Evolutionary conservation across 2,113 vertebrate genomes (phyloP).

Genomic region (Proterorhinus semilunaris): DNA sequence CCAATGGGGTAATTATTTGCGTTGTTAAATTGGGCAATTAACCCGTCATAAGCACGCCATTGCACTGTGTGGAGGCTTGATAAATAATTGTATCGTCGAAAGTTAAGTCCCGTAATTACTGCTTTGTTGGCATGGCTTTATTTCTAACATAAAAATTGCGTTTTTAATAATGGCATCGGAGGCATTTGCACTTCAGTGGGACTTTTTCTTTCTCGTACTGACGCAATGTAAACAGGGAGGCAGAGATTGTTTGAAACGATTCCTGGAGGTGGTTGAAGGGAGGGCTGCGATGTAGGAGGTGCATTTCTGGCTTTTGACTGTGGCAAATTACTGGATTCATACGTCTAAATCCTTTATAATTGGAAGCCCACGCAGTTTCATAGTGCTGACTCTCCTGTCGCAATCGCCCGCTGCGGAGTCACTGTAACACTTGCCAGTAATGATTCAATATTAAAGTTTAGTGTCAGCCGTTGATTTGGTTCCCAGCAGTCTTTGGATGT

Average conservation of each 20-base stretch:
- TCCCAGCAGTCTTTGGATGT: constrained; percentile 15
- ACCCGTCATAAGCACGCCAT: constrained; percentile 49
- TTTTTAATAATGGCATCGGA: constrained; percentile 19
- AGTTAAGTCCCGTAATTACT: constrained; percentile 42
- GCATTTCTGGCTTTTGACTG: constrained; percentile 11
- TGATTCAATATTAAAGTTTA: constrained; percentile 35
- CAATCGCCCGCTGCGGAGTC: constrained; percentile 10
- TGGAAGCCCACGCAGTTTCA: constrained; percentile 10
- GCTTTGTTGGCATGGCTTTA: constrained; percentile 30
- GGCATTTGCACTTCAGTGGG: neutral
- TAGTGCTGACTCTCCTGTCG: constrained; percentile 4
- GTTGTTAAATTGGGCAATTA: constrained; percentile 61
- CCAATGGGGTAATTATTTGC: constrained; percentile 56
- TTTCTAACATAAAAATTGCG: constrained; percentile 21
- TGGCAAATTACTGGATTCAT: constrained; percentile 15
- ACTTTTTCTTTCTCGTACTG: neutral
- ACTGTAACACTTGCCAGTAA: constrained; percentile 33
- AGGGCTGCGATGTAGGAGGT: constrained; percentile 13
- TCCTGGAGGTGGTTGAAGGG: neutral
- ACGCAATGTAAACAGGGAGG: neutral
- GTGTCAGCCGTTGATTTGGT: constrained; percentile 35
- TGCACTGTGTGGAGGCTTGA: constrained; percentile 30
- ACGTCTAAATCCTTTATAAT: constrained; percentile 30
- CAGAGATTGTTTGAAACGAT: neutral
- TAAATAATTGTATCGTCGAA: constrained; percentile 38